Evolutionary conservation across 2,797 vertebrate genomes (phyloP).

Genomic region (Bovichtus variegatus): DNA sequence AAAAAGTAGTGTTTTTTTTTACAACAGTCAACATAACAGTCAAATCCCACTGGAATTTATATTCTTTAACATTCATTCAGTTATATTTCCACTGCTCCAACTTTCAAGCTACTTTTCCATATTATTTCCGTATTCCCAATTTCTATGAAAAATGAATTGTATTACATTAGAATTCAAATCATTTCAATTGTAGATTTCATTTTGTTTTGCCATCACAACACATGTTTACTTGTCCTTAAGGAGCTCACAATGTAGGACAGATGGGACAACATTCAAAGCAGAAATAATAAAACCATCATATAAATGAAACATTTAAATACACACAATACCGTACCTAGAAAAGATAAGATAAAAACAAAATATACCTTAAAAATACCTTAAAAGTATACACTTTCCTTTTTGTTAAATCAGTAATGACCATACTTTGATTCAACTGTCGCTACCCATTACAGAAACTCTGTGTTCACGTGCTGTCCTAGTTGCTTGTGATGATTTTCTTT

Average conservation of each 20-base stretch:
- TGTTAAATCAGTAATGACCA: background rate
- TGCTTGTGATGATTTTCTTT: background rate
- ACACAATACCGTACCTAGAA: background rate
- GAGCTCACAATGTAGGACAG: conserved; percentile 1
- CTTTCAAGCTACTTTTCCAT: background rate
- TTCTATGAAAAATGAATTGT: background rate
- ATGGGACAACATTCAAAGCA: background rate
- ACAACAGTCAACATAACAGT: too few relatives aligned
- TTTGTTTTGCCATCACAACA: background rate
- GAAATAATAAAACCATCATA: background rate
- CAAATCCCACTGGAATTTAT: background rate
- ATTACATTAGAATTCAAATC: background rate
- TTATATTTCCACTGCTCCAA: background rate
- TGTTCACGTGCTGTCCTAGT: background rate
- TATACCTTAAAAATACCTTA: background rate
- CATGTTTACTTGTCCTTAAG: background rate
- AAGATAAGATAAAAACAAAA: background rate
- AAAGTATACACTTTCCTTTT: background rate
- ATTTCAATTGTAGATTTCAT: background rate
- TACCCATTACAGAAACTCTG: background rate
- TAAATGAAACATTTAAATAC: background rate
- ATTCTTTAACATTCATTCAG: background rate
- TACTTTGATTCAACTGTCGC: background rate
- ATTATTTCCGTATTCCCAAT: background rate
- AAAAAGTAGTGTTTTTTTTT: too few relatives aligned